These are phyloP conservation scores for Willisornis vidua DNA, from an alignment of 2,113 vertebrate genomes.

Conservation along the genomic window DNA sequence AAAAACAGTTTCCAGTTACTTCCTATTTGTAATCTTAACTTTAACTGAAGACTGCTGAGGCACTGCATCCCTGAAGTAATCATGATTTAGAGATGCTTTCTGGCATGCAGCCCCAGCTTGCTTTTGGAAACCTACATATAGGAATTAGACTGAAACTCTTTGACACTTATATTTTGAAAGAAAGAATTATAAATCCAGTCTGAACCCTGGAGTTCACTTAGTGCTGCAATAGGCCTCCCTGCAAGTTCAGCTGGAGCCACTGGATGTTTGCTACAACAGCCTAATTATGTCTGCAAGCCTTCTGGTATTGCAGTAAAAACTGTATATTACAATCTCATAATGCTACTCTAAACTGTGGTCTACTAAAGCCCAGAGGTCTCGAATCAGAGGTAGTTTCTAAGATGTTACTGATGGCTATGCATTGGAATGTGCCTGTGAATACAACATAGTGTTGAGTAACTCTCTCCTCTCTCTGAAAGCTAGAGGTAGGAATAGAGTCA, in stretches of 20 bases:
- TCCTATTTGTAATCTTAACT: not conserved
- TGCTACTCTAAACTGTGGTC: not conserved
- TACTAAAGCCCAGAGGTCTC: not conserved
- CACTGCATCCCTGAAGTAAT: not conserved
- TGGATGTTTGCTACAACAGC: not conserved
- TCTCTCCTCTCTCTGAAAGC: no score
- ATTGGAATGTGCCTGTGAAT: not conserved
- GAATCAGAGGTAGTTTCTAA: not conserved
- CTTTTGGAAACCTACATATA: not conserved
- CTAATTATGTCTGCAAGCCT: not conserved
- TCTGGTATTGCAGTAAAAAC: not conserved
- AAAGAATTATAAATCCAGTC: not conserved
- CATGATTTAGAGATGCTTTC: not conserved
- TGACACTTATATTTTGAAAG: not conserved
- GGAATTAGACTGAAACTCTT: not conserved
- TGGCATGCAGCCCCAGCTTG: not conserved
- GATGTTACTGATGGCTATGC: not conserved
- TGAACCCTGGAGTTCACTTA: not conserved
- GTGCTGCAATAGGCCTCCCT: not conserved
- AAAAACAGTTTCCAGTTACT: not conserved
- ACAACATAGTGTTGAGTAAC: not conserved
- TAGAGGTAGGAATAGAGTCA: no score
- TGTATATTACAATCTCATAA: not conserved
- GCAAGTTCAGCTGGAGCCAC: not conserved
- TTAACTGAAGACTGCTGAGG: not conserved